A percentile compares a stretch with the other conserved stretches of the same genome.
These are phyloP conservation scores for Drosophila subpulchrella DNA, from an alignment of 1,140 invertebrate genomes.

Conservation along the genomic window DNA sequence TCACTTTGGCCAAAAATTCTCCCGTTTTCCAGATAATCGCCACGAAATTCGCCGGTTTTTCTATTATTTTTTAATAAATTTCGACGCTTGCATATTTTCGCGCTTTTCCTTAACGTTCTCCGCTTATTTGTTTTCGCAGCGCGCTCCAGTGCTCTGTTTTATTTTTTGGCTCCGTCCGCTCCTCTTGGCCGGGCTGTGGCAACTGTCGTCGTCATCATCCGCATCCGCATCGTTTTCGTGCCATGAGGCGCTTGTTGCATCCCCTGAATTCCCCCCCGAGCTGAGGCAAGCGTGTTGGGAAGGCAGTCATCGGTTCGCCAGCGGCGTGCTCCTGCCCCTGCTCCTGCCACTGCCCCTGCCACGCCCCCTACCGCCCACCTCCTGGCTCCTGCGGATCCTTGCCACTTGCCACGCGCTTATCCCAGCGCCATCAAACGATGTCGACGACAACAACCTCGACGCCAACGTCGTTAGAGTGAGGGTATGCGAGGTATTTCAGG, in stretches of 20 bases:
- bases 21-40: constrained; percentile 18
- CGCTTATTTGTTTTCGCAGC: constrained; percentile 36
- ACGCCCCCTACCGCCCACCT: background rate
- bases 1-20: background rate
- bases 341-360: constrained; percentile 33
- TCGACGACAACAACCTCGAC: constrained; percentile 54
- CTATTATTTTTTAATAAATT: constrained; percentile 75
- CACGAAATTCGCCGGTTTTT: constrained; percentile 32
- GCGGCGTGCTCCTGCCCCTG: constrained; percentile 61
- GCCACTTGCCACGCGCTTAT: constrained; percentile 71
- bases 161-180: constrained; percentile 61
- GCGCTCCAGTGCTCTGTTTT: constrained; percentile 23
- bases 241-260: constrained; percentile 73
- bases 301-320: constrained; percentile 61
- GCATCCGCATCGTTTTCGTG: constrained; percentile 39
- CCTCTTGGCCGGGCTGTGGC: constrained; percentile 60
- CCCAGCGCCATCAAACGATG: constrained; percentile 76
- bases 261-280: constrained; percentile 10
- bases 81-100: constrained; percentile 58
- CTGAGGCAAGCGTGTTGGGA: constrained; percentile 43
- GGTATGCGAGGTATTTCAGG: constrained; percentile 16
- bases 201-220: constrained; percentile 41
- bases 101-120: constrained; percentile 54
- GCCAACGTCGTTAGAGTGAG: constrained; percentile 38
- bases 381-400: constrained; percentile 36